Evolutionary conservation across 2,113 vertebrate species (phyloP), one percentile per base, ranked within the genome.

Genomic region (Thunnus maccoyii): DNA sequence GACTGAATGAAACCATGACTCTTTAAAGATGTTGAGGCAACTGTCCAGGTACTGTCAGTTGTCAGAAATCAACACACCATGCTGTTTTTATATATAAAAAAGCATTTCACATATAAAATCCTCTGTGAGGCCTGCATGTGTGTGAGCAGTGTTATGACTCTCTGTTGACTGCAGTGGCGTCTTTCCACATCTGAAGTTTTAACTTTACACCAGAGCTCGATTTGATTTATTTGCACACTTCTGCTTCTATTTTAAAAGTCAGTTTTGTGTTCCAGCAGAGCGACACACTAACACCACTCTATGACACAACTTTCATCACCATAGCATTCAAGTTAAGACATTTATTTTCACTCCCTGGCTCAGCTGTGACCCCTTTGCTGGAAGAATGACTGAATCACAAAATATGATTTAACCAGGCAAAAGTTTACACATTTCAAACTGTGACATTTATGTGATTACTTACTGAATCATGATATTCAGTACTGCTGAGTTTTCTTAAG

Each of bases 161-260:
- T 87, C 71, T 20, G 46, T 22, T 18, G 76, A 67, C 63, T 72
- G 16, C 32, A 13, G 57, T 3, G 30, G 72, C 69, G 18, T 85
- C 67, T 32, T 72, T 84, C 80, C 47, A 61, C 55, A 36, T 56
- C 64, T 17, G 55, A 72, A 67, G 67, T 60, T 72, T 56, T 69
- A 36, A 76, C 72, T 78, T 81, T 46, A 74, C 85, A 67, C 80
- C 32, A 65, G 77, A 71, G 71, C 32, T 76, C 7, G 18, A 60
- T 61, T 56, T 51, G 18, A 47, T 50, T 83, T 86, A 76, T 74
- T 57, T 72, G 63, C 72, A 55, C 76, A 67, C 63, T 83, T 73
- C 50, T 80, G 56, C 63, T 74, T 80, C 64, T 67, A 57, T 70
- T 90, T 89, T 63, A 80, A n/a, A 72, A 51, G 68, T 72, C 50